These are phyloP conservation scores for Glomeris marginata DNA, from an alignment of 2,888 invertebrate genomes.

Conservation along the genomic window DNA sequence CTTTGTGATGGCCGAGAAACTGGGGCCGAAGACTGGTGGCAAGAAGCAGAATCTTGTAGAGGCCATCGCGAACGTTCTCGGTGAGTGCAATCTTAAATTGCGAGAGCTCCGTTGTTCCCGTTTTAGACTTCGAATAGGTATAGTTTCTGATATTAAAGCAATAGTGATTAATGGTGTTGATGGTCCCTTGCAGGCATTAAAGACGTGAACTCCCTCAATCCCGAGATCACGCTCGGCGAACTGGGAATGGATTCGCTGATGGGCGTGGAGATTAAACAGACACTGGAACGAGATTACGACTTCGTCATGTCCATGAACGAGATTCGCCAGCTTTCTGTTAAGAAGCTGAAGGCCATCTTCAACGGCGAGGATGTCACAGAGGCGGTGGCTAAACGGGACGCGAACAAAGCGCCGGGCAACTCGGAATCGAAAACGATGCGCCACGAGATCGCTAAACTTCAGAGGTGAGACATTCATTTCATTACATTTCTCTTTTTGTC, in stretches of 20 bases:
- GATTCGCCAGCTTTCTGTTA: slow-evolving; percentile 69
- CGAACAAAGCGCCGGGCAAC: slow-evolving; percentile 18
- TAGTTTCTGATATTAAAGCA: too few species aligned
- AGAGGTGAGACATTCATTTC: slow-evolving; percentile 5
- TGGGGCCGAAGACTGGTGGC: slow-evolving; percentile 40
- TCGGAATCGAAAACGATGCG: slow-evolving; percentile 4
- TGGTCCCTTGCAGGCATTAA: slow-evolving; percentile 68
- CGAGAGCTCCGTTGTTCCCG: too few species aligned
- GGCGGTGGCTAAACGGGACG: slow-evolving; percentile 20
- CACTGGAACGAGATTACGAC: slow-evolving; percentile 82
- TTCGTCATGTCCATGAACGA: slow-evolving; percentile 79
- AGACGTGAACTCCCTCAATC: slow-evolving; percentile 61
- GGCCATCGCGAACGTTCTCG: slow-evolving; percentile 74
- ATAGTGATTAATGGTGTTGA: too few species aligned
- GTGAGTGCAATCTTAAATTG: slow-evolving; percentile 28
- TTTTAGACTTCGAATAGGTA: too few species aligned
- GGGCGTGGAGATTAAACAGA: slow-evolving; percentile 98
- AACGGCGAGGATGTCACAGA: slow-evolving; percentile 16
- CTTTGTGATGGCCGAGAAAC: slow-evolving; percentile 77
- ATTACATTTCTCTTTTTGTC: background rate
- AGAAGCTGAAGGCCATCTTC: slow-evolving; percentile 43
- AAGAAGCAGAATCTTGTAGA: slow-evolving; percentile 52
- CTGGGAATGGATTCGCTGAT: slow-evolving; percentile 96
- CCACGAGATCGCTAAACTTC: slow-evolving; percentile 3
- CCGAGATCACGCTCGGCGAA: slow-evolving; percentile 68